Evolutionary conservation across 2,888 invertebrate species (phyloP).

Genomic region (Drosophila yooni): DNA sequence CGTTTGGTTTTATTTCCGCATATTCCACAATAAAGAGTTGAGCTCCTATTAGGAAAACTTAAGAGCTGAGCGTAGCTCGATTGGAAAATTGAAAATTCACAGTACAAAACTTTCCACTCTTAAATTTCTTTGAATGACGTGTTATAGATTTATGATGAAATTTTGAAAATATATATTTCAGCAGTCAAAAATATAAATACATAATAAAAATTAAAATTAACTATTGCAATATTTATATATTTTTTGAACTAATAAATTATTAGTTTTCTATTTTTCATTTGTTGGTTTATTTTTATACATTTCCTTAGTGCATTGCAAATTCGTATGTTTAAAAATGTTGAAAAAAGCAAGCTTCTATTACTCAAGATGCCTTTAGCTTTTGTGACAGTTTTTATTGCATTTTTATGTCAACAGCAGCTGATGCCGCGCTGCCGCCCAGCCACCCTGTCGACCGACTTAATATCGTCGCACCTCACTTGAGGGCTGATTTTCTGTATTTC

Average conservation of each 20-base stretch:
- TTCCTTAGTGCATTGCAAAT: conserved; percentile 44
- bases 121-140: background rate
- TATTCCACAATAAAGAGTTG: background rate
- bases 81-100: background rate
- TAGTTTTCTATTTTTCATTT: background rate
- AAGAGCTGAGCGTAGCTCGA: background rate
- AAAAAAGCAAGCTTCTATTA: conserved; percentile 8
- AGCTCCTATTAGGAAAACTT: background rate
- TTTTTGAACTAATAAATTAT: background rate
- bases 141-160: background rate
- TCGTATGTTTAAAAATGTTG: conserved; percentile 17
- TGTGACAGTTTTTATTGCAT: conserved; percentile 72
- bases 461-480: conserved; percentile 34
- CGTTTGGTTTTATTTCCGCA: background rate
- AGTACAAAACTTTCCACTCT: background rate
- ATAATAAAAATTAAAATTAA: background rate
- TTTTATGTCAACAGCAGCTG: conserved; percentile 79
- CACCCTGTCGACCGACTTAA: conserved; percentile 37
- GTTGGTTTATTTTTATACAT: background rate
- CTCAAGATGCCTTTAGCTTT: conserved; percentile 43
- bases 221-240: background rate
- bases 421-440: conserved; percentile 19
- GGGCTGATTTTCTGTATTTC: conserved; percentile 61
- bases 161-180: too few species aligned
- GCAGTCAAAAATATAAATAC: too few species aligned